Base-by-base conservation (phyloP, 2,797 vertebrate species). In the Phoebastria nigripes region DNA sequence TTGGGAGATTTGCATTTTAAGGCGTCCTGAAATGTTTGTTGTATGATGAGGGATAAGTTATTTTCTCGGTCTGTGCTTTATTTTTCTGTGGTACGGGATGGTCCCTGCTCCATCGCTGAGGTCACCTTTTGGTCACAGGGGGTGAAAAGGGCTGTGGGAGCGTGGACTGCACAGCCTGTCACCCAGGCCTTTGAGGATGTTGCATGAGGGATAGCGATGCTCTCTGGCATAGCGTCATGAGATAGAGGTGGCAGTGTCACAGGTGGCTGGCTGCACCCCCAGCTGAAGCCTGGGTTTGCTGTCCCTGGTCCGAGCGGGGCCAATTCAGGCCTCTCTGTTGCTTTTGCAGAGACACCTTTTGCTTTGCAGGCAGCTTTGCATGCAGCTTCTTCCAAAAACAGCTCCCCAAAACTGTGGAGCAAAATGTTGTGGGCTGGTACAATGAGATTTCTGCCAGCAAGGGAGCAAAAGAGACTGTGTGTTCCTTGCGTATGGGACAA, bases 61-160 rank as follows among this genome's bases (percentile, higher is more conserved):
- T 67, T 66, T 52, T 46, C 12, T 85, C 2, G 1, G 15, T 39
- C 31, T 2, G 2, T 42, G 55, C 18, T 72, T 76, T 35, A 22
- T 8, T 46, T 73, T 77, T 70, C 31, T 0, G 0, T 33, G 25
- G 6, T 15, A 8, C 0, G 1, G 67, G 15, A 26, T 47, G 28
- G 66, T 42, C 8, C 12, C 28, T 84, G 61, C 11, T 54, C 13
- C 0, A 0, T 52, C 2, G 3, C 35, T 26, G 51, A 25, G 29
- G 21, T n/a, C 2, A 1, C 13, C 8, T 72, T 76, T 87, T 73
- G 85, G 42, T 70, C 39, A 46, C 9, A 11, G 61, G 2, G 9
- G 21, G 8, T 44, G 35, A 22, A 47, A 89, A 17, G 25, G 26
- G 12, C 71, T 54, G 20, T 3, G 7, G 52, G 37, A 73, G 42